These are phyloP conservation scores for Phasianus colchicus DNA, from an alignment of 2,113 vertebrate species.

Conservation along the genomic window DNA sequence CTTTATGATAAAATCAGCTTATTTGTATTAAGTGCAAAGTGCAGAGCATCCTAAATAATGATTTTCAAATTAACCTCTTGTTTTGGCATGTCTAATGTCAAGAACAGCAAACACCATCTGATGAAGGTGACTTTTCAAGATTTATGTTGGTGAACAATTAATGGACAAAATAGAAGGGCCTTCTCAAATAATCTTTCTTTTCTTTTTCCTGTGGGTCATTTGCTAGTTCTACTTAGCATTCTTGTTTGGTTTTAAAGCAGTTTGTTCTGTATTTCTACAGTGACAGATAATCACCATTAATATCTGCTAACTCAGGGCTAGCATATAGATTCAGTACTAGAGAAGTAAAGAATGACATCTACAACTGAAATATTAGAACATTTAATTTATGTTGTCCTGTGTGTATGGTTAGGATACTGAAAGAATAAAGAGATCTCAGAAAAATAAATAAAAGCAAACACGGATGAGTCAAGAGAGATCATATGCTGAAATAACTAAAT, in stretches of 20 bases:
- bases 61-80: conserved; percentile 57
- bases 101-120: conserved; percentile 13
- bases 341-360: not conserved
- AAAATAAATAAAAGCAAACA: not conserved
- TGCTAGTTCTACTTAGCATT: not conserved
- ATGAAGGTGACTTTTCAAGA: not conserved
- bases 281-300: not conserved
- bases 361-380: not conserved
- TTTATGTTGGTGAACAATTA: conserved; percentile 13
- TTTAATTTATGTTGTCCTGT: not conserved
- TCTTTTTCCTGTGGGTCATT: not conserved
- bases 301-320: not conserved
- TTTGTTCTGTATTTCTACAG: not conserved
- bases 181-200: not conserved
- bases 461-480: not conserved
- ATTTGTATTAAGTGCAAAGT: not conserved
- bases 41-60: conserved; percentile 33
- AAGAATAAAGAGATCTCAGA: not conserved
- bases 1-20: conserved; percentile 6
- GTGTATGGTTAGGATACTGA: not conserved
- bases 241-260: not conserved
- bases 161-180: not conserved
- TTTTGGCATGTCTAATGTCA: not conserved
- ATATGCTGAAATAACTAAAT: not conserved
- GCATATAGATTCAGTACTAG: not conserved